phyloP scores from a whole-genome alignment of 2,888 invertebrate genomes.

The Glaucopsyche alexis region DNA sequence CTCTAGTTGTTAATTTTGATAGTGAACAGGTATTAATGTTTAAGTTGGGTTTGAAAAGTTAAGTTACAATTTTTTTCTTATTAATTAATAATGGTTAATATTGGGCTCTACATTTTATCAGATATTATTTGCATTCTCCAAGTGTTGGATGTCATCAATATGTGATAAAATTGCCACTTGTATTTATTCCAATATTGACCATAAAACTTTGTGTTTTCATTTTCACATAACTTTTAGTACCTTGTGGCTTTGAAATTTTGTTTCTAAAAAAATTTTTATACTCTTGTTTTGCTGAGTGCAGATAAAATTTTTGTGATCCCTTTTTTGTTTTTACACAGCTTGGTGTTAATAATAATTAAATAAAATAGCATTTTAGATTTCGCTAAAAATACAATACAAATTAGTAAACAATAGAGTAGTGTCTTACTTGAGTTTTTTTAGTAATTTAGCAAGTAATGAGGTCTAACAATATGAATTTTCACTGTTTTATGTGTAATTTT shows the following conservation, averaged over 20 bases:
- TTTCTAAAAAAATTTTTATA: background rate
- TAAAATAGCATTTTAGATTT: too few species aligned
- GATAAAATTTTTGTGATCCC: background rate
- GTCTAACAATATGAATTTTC: too few species aligned
- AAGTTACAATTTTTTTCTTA: background rate
- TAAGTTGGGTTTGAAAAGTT: background rate
- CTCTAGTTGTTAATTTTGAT: background rate
- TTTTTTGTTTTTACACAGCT: background rate
- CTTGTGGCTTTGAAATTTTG: background rate
- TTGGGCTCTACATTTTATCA: background rate
- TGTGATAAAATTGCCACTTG: background rate
- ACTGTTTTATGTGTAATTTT: too few species aligned
- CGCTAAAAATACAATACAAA: too few species aligned
- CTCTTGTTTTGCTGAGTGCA: background rate
- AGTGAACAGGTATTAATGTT: constrained; percentile 2
- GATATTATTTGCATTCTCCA: background rate
- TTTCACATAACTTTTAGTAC: background rate
- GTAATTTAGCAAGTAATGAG: too few species aligned
- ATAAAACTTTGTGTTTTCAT: background rate
- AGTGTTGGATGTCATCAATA: background rate
- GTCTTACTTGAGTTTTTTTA: too few species aligned
- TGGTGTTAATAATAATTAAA: background rate
- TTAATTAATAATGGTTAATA: background rate
- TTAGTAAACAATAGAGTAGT: background rate
- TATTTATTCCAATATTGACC: background rate